Percentiles rank a stretch among this genome's conserved stretches.
Evolutionary conservation across 2,113 vertebrate genomes (phyloP).

Genomic region (Irena cyanogastra): DNA sequence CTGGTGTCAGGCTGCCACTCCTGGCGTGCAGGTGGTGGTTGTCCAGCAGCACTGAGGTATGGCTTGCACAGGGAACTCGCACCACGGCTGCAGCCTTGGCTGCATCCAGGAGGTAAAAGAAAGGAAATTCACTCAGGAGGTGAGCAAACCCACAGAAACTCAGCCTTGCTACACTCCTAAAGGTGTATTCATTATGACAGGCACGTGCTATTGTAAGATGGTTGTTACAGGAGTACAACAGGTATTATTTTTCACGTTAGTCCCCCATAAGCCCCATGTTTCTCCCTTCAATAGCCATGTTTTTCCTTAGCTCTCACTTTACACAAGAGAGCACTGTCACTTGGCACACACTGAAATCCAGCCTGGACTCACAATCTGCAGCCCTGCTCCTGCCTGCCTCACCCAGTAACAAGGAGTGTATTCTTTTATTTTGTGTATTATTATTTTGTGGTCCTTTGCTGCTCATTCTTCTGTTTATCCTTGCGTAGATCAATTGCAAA

Average conservation of each 20-base stretch:
- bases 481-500: background rate
- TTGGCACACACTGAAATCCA: background rate
- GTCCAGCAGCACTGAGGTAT: background rate
- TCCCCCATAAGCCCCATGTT: accelerated
- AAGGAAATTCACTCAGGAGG: background rate
- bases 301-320: background rate
- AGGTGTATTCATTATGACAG: background rate
- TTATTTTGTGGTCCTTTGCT: background rate
- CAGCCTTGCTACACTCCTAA: accelerated
- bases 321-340: background rate
- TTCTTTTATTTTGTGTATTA: too few relatives aligned
- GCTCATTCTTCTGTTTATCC: background rate
- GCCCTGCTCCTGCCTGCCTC: background rate
- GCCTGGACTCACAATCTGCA: background rate
- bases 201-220: accelerated
- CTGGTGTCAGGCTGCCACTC: background rate
- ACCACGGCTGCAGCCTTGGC: background rate
- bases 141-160: background rate
- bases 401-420: background rate
- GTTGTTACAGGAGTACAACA: background rate
- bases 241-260: background rate
- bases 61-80: background rate
- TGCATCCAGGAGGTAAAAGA: background rate
- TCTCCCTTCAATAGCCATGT: background rate
- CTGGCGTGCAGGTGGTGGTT: background rate